These are phyloP conservation scores for Cabera pusaria DNA, from an alignment of 2,888 invertebrate species.

Conservation along the genomic window DNA sequence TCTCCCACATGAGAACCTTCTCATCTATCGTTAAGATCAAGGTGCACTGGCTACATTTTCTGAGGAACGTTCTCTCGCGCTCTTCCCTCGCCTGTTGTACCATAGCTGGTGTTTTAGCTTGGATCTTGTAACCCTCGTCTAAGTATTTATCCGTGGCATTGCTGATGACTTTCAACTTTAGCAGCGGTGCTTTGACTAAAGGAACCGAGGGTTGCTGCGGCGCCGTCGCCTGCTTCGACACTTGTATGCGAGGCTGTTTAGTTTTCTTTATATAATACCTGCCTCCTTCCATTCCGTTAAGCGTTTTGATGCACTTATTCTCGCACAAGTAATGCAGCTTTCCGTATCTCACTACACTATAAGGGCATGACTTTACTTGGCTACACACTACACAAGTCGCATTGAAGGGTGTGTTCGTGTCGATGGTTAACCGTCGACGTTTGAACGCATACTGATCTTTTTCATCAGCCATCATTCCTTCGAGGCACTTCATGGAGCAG, in stretches of 20 bases:
- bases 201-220: constrained; percentile 8
- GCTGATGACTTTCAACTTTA: constrained; percentile 77
- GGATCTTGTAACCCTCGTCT: constrained; percentile 80
- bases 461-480: constrained; percentile 79
- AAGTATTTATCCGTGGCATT: constrained; percentile 80
- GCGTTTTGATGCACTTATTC: constrained; percentile 81
- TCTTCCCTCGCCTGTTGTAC: constrained; percentile 83
- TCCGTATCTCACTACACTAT: constrained; percentile 76
- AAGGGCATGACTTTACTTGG: constrained; percentile 72
- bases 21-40: constrained; percentile 79
- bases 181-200: constrained; percentile 53
- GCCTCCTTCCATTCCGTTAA: constrained; percentile 63
- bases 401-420: constrained; percentile 51
- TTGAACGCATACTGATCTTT: constrained; percentile 81
- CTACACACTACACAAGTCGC: constrained; percentile 76
- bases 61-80: constrained; percentile 80
- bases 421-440: constrained; percentile 76
- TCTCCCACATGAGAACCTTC: constrained; percentile 92
- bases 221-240: background rate
- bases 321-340: constrained; percentile 79
- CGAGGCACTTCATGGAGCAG: constrained; percentile 80
- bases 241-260: constrained; percentile 26
- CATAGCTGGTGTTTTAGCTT: constrained; percentile 83
- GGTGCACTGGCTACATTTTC: constrained; percentile 83
- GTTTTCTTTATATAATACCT: constrained; percentile 60